Conservation (phyloP, 2,888 invertebrate species). For the Seira musarum region DNA sequence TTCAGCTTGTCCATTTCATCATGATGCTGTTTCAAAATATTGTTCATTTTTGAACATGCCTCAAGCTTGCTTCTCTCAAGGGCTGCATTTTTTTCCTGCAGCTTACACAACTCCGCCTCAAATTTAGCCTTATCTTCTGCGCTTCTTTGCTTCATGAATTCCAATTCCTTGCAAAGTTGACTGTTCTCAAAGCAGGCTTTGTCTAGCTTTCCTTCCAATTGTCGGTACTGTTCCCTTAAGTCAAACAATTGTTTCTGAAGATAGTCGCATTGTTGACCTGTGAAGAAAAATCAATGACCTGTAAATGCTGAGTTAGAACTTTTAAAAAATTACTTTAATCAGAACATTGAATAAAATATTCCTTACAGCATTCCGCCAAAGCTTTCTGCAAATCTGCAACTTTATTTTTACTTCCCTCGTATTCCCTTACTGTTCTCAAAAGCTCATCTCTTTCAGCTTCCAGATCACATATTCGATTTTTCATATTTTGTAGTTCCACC, state of each 20-base stretch:
- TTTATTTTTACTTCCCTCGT: conserved; percentile 37
- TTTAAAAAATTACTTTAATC: not conserved
- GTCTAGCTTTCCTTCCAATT: not conserved
- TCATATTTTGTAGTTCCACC: conserved; percentile 33
- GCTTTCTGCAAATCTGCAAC: conserved; percentile 58
- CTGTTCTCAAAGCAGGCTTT: not conserved
- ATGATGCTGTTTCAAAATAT: conserved; percentile 61
- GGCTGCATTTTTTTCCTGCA: conserved; percentile 45
- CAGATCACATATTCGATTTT: conserved; percentile 29
- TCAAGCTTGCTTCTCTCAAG: conserved; percentile 53
- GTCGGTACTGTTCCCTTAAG: conserved; percentile 36
- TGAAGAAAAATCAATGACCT: not conserved
- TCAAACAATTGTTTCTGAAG: conserved; percentile 52
- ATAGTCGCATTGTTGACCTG: conserved; percentile 57
- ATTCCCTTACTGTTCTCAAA: not conserved
- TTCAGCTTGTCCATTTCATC: conserved; percentile 63
- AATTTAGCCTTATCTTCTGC: conserved; percentile 40
- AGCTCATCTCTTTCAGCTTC: conserved; percentile 53
- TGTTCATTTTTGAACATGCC: conserved; percentile 62
- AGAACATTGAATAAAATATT: too few species aligned
- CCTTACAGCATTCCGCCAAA: conserved; percentile 61
- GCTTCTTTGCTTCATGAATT: conserved; percentile 29
- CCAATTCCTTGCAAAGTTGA: conserved; percentile 40
- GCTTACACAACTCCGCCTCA: conserved; percentile 52
- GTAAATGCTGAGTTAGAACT: not conserved